These are phyloP conservation scores for Zapus hudsonius DNA, from an alignment of 2,113 vertebrate species.

Conservation along the genomic window DNA sequence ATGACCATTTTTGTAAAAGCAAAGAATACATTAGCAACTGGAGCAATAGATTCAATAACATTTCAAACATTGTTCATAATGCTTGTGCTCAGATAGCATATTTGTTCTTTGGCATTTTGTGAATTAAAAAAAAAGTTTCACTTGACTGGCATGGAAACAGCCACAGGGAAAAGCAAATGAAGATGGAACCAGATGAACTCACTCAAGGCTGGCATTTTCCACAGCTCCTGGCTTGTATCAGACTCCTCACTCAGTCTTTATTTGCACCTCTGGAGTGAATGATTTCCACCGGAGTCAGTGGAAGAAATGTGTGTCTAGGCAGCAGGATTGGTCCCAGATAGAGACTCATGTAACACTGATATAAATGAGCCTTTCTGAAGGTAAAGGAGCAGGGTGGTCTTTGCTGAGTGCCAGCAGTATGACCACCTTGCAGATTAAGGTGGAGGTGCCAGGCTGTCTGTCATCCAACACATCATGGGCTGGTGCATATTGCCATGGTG, in stretches of 20 bases:
- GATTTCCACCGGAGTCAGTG: conserved; percentile 52
- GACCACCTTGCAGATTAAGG: conserved; percentile 38
- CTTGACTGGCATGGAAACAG: conserved; percentile 32
- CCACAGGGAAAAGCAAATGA: conserved; percentile 64
- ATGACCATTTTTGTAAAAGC: neutral
- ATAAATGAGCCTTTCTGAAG: conserved; percentile 1
- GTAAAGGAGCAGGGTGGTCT: conserved; percentile 35
- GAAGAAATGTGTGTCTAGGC: conserved; percentile 58
- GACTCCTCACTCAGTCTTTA: conserved; percentile 67
- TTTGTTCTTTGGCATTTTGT: conserved; percentile 53
- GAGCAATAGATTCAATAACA: neutral
- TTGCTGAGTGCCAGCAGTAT: conserved; percentile 5
- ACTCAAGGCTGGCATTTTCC: conserved; percentile 60
- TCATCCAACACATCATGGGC: neutral
- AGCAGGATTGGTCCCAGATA: conserved; percentile 22
- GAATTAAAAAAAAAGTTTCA: neutral
- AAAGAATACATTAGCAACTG: neutral
- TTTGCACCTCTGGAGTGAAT: conserved; percentile 66
- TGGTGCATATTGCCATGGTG: neutral
- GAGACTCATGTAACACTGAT: conserved; percentile 29
- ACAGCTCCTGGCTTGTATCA: conserved; percentile 58
- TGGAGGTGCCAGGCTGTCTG: neutral
- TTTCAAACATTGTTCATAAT: neutral
- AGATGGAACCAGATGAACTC: conserved; percentile 61
- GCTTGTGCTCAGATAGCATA: neutral